phyloP scores from a whole-genome alignment of 1,140 invertebrate species.

The Bactericera cockerelli region DNA sequence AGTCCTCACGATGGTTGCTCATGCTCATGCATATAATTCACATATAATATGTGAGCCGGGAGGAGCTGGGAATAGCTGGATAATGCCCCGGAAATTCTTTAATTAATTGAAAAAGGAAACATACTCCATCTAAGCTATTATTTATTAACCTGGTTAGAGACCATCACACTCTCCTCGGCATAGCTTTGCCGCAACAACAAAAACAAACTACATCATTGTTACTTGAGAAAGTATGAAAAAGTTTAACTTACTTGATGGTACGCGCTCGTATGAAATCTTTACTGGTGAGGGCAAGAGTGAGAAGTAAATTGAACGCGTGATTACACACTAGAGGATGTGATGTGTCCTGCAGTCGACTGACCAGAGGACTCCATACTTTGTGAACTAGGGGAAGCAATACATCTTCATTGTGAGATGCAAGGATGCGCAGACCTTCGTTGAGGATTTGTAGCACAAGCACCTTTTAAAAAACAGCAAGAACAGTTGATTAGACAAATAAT shows the following conservation, averaged over 20 bases:
- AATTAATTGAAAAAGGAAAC: too few relatives aligned
- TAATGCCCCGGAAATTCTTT: too few relatives aligned
- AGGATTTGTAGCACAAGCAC: constrained; percentile 31
- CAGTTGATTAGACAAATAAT: too few relatives aligned
- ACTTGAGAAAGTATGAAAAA: too few relatives aligned
- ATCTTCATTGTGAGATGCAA: constrained; percentile 36
- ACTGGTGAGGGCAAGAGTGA: constrained; percentile 36
- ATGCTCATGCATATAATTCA: too few relatives aligned
- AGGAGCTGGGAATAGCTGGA: too few relatives aligned
- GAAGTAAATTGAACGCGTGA: constrained; percentile 39
- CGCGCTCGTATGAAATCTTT: constrained; percentile 47
- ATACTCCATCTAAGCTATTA: background rate
- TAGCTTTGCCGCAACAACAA: background rate
- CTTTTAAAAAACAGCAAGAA: too few relatives aligned
- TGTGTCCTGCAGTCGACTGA: constrained; percentile 34
- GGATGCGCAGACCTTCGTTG: constrained; percentile 37
- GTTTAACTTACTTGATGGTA: constrained; percentile 41
- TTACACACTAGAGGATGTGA: constrained; percentile 38
- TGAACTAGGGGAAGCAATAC: constrained; percentile 50
- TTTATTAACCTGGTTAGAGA: too few relatives aligned
- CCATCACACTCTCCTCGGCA: too few relatives aligned
- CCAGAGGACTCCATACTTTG: constrained; percentile 45
- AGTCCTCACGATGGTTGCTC: too few relatives aligned
- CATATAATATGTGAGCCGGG: too few relatives aligned
- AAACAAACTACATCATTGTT: background rate